These are phyloP conservation scores for Pseudorasbora parva DNA, from an alignment of 2,113 vertebrate genomes.

Conservation along the genomic window DNA sequence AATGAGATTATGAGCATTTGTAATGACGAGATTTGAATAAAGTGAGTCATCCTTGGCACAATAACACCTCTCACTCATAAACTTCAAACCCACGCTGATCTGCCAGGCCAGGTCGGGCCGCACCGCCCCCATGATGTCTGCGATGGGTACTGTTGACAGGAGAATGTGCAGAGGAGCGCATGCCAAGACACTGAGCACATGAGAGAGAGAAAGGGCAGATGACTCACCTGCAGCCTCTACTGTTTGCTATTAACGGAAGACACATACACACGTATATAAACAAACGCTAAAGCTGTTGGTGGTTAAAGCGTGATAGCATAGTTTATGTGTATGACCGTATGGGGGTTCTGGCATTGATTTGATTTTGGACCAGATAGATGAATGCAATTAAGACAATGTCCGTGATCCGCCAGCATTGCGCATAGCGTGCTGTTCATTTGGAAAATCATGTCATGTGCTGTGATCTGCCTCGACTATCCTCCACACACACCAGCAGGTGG, in stretches of 20 bases:
- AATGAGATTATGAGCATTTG: constrained; percentile 13
- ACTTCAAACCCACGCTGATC: constrained; percentile 38
- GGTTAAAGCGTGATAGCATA: not conserved
- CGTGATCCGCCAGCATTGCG: not conserved
- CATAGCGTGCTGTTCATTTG: not conserved
- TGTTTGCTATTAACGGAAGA: not conserved
- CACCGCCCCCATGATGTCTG: constrained; percentile 58
- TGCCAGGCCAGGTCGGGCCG: constrained; percentile 26
- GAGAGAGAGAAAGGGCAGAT: constrained; percentile 10
- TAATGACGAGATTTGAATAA: constrained; percentile 46
- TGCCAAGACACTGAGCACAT: constrained; percentile 58
- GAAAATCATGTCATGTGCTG: not conserved
- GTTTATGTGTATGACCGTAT: not conserved
- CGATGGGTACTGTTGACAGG: constrained; percentile 53
- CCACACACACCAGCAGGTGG: constrained; percentile 47
- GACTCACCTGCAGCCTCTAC: constrained; percentile 23
- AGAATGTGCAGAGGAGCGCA: constrained; percentile 51
- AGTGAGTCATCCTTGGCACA: constrained; percentile 42
- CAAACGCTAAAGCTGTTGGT: not conserved
- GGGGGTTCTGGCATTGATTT: not conserved
- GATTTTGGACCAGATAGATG: not conserved
- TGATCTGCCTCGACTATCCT: not conserved
- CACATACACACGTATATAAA: not conserved
- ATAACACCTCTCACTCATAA: constrained; percentile 14
- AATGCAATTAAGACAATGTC: not conserved